Base-by-base conservation (phyloP, 2,888 invertebrate genomes). In the Neocrepidodera transversa region DNA sequence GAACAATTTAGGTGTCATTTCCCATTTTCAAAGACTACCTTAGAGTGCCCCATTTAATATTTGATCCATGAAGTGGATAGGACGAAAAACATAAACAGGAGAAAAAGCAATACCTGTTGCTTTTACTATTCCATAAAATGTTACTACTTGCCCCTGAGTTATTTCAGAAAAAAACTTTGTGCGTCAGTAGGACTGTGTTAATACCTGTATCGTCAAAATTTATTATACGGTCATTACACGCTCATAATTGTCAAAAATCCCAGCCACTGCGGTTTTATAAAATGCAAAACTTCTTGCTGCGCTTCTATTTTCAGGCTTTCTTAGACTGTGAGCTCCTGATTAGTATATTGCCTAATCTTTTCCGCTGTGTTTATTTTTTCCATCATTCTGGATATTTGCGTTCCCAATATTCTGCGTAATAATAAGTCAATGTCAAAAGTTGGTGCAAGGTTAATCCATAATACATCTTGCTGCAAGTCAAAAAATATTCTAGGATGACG, bases 281-380 rank as follows among this genome's bases (percentile, higher is more conserved):
- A 60, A 60, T n/a, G 38, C 38, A 28, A 18, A 23, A 26, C 43
- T 18, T 42, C 57, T 36, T 11, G 52, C 48, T 20, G 35, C 14
- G 35, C 58, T 53, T 1, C 49, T 61, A 23, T 53, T 49, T 43
- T 58, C 49, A 10, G 58, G 49, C 18, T 53, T 61, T 35, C 43
- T 45, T 8, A 36, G 32, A 7, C 17, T 47, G 18, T 53, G 18
- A 30, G n/a, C n/a, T 57, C 17, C 16, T n/a, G n/a, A 18, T 52
- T 35, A 32, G 57, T n/a, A n/a, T n/a, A n/a, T 13, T 28, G 26
- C 30, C 28, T 56, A 28, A 53, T 30, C 30, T 30, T n/a, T 10
- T n/a, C n/a, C n/a, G n/a, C 30, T 6, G 30, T 10, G 10, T 10
- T 6, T 30, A 2, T 30, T 4, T n/a, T 30, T 30, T 30, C 30